Evolutionary conservation across 2,113 vertebrate species (phyloP).

Genomic region (Holacanthus passer): DNA sequence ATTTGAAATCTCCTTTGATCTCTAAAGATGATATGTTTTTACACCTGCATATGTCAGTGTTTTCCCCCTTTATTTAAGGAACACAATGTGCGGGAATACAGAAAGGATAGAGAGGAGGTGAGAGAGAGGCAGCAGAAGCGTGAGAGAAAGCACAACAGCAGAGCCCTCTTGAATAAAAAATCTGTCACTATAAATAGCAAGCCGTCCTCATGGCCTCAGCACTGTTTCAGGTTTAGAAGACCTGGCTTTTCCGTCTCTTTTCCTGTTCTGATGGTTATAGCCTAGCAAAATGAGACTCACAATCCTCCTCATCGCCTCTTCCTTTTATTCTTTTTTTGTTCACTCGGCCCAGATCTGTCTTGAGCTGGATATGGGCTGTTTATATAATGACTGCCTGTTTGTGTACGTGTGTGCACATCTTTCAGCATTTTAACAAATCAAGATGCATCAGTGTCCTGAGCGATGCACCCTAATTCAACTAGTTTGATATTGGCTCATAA

Average conservation of each 20-base stretch:
- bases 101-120: conserved; percentile 43
- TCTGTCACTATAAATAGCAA: conserved; percentile 84
- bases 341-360: conserved; percentile 37
- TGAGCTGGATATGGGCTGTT: conserved; percentile 32
- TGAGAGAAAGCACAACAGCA: conserved; percentile 78
- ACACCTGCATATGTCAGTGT: conserved; percentile 16
- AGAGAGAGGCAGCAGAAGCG: conserved; percentile 52
- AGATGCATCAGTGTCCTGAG: conserved; percentile 30
- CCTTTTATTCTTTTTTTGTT: conserved; percentile 21
- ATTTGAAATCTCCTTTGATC: not conserved
- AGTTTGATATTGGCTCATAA: conserved; percentile 32
- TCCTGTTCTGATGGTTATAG: conserved; percentile 37
- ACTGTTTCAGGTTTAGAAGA: conserved; percentile 73
- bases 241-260: conserved; percentile 50
- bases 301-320: conserved; percentile 8
- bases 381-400: conserved; percentile 49
- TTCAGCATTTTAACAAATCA: conserved; percentile 37
- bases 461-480: conserved; percentile 29
- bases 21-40: conserved; percentile 29
- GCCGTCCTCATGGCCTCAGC: conserved; percentile 71
- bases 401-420: conserved; percentile 15
- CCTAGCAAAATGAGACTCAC: conserved; percentile 16
- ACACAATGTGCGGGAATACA: conserved; percentile 57
- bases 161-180: conserved; percentile 84
- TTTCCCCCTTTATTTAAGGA: conserved; percentile 53